Evolutionary conservation across 2,113 vertebrate genomes (phyloP).

Genomic region (Aptenodytes patagonicus): DNA sequence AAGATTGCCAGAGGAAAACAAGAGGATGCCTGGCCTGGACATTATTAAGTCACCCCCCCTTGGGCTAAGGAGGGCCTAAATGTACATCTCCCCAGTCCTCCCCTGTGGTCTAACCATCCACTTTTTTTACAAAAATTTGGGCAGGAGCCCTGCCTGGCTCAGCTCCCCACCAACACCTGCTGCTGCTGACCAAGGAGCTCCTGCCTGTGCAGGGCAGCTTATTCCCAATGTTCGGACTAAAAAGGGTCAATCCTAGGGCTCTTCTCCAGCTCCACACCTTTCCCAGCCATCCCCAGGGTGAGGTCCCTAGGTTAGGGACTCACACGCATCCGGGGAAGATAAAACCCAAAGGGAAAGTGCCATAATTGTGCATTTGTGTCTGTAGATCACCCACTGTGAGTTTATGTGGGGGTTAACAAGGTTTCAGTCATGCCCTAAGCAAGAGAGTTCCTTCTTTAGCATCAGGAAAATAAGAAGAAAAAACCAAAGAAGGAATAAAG

Average conservation of each 20-base stretch:
- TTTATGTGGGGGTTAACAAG: neutral
- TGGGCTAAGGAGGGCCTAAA: neutral
- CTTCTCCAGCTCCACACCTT: neutral
- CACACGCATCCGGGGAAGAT: rapidly evolving
- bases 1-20: neutral
- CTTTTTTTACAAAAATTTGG: neutral
- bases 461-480: neutral
- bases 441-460: neutral
- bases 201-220: neutral
- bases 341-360: neutral
- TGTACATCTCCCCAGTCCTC: neutral
- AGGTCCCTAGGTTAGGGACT: neutral
- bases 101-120: neutral
- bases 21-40: neutral
- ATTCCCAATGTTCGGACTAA: neutral
- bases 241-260: neutral
- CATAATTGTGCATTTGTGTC: neutral
- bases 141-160: neutral
- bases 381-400: neutral
- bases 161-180: neutral
- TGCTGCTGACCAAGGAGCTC: neutral
- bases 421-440: neutral
- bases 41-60: neutral
- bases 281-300: neutral
- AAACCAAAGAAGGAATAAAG: neutral